Evolutionary conservation across 2,888 invertebrate genomes (phyloP).

Genomic region (Drosophila subquinaria): DNA sequence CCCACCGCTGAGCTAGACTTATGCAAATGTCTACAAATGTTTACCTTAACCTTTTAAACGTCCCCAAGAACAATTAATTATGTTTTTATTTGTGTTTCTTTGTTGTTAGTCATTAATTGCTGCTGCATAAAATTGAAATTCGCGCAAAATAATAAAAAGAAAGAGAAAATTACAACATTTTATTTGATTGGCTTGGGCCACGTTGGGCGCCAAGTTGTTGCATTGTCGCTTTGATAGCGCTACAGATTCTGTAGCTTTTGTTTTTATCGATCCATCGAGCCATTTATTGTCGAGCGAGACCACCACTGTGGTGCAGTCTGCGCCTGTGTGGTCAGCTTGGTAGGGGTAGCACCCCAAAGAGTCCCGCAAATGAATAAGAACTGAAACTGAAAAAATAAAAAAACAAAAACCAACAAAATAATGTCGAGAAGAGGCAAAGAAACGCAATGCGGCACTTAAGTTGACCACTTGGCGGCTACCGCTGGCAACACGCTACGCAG

Average conservation of each 20-base stretch:
- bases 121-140: neutral
- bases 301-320: conserved; percentile 44
- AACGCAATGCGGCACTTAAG: conserved; percentile 79
- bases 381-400: conserved; percentile 11
- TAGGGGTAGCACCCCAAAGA: conserved; percentile 60
- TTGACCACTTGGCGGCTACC: conserved; percentile 62
- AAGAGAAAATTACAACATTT: conserved; percentile 6
- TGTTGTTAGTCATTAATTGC: neutral
- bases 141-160: neutral
- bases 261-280: conserved; percentile 31
- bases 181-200: conserved; percentile 11
- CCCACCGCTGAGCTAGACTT: too few species aligned
- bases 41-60: neutral
- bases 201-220: conserved; percentile 51
- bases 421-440: conserved; percentile 5
- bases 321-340: conserved; percentile 59
- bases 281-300: conserved; percentile 44
- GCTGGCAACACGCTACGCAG: conserved; percentile 72
- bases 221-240: conserved; percentile 28
- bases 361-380: conserved; percentile 2
- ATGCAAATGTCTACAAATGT: too few species aligned
- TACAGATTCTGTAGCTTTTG: neutral
- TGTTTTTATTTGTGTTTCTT: neutral
- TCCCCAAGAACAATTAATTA: neutral
- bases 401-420: neutral